Evolutionary conservation across 2,797 vertebrate species (phyloP).

Genomic region (Amblyopsis hoosieri): DNA sequence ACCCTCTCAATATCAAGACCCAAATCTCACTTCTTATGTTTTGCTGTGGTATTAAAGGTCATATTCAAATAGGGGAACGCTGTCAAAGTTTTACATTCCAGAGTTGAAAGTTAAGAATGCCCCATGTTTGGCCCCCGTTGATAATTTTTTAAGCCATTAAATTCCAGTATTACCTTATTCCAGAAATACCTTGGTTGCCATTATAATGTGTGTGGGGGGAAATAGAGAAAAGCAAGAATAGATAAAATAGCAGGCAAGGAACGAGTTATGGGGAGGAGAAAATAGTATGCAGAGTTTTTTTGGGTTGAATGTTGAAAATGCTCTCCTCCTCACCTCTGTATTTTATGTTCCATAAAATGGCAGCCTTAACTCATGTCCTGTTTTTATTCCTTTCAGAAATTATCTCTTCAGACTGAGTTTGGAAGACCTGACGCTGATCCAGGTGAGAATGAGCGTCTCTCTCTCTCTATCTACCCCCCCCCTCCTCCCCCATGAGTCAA

Average conservation of each 20-base stretch:
- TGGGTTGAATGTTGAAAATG: conserved; percentile 8
- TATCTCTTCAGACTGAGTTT: conserved; percentile 94
- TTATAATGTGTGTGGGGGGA: background rate
- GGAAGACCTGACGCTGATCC: conserved; percentile 93
- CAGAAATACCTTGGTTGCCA: conserved; percentile 16
- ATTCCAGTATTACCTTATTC: conserved; percentile 5
- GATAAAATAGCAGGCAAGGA: conserved; percentile 13
- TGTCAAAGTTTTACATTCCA: background rate
- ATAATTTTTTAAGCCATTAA: conserved; percentile 18
- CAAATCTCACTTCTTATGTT: background rate
- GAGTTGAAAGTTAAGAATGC: conserved; percentile 13
- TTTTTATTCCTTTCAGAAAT: conserved; percentile 80
- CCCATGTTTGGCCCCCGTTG: background rate
- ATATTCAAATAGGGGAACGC: background rate
- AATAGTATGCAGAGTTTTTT: background rate
- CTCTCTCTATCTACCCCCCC: background rate
- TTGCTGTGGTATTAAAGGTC: conserved; percentile 4
- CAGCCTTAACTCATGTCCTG: conserved; percentile 30
- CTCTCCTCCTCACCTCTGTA: background rate
- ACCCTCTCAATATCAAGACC: background rate
- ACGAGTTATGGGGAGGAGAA: background rate
- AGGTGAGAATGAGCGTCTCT: conserved; percentile 75
- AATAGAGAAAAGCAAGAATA: background rate
- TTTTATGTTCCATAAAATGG: conserved; percentile 22
- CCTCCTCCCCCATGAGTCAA: background rate